These are phyloP conservation scores for Torymus tubicola DNA, from an alignment of 2,888 invertebrate genomes.

Conservation along the genomic window DNA sequence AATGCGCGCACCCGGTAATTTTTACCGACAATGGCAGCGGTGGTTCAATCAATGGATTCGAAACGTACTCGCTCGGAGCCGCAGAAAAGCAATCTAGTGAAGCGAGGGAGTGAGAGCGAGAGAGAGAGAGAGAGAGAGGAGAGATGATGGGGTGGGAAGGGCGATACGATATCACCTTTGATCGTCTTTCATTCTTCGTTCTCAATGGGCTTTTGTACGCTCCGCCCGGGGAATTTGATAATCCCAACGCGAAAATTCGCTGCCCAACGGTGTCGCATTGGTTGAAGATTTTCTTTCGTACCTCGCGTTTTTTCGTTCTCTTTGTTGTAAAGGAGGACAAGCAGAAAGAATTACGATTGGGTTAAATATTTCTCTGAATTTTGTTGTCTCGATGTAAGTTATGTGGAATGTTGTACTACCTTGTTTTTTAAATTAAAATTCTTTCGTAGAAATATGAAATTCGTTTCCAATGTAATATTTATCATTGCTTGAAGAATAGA, in stretches of 20 bases:
- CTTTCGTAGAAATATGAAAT: too few species aligned
- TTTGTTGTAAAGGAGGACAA: too few species aligned
- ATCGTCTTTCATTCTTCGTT: constrained; percentile 9
- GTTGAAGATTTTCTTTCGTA: background rate
- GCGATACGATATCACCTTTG: constrained; percentile 36
- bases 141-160: background rate
- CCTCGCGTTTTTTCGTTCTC: background rate
- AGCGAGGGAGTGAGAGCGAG: background rate
- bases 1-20: constrained; percentile 3
- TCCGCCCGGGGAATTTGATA: constrained; percentile 14
- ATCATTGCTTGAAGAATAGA: too few species aligned
- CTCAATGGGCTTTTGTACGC: constrained; percentile 8
- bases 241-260: constrained; percentile 8
- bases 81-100: constrained; percentile 19
- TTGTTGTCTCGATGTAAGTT: too few species aligned
- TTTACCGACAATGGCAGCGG: background rate
- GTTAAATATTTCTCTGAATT: too few species aligned
- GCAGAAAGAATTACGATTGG: too few species aligned
- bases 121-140: background rate
- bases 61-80: background rate
- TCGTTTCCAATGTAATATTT: too few species aligned
- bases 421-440: too few species aligned
- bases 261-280: background rate
- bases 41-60: constrained; percentile 10
- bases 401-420: too few species aligned